These are phyloP conservation scores for Drosophila fungiperda DNA, from an alignment of 2,888 invertebrate genomes.

Conservation along the genomic window DNA sequence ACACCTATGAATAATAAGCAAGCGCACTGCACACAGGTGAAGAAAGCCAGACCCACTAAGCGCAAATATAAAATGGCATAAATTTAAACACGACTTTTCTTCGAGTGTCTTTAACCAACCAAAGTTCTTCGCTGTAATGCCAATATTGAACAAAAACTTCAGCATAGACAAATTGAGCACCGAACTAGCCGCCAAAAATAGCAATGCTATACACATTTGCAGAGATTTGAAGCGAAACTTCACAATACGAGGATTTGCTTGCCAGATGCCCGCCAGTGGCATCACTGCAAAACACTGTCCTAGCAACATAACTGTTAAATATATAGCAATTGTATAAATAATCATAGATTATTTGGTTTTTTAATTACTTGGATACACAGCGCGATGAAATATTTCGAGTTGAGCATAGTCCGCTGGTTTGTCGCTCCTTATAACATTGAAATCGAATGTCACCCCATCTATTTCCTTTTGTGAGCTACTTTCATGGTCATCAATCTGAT, in stretches of 20 bases:
- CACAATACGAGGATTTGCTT: conserved; percentile 81
- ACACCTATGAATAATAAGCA: conserved; percentile 79
- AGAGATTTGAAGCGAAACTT: conserved; percentile 76
- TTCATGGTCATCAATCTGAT: conserved; percentile 1
- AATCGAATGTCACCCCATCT: conserved; percentile 24
- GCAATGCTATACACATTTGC: conserved; percentile 62
- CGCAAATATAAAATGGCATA: background rate
- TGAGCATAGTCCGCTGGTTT: conserved; percentile 41
- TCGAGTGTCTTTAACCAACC: conserved; percentile 60
- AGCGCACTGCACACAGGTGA: conserved; percentile 70
- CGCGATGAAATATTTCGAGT: conserved; percentile 85
- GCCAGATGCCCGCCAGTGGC: conserved; percentile 86
- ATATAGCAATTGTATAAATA: background rate
- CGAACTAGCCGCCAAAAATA: conserved; percentile 63
- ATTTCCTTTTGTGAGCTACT: conserved; percentile 14
- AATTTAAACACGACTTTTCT: background rate
- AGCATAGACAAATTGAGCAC: conserved; percentile 60
- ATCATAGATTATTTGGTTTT: background rate
- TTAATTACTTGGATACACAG: conserved; percentile 84
- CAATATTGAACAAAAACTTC: conserved; percentile 67
- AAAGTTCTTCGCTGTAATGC: conserved; percentile 83
- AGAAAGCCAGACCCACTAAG: conserved; percentile 82
- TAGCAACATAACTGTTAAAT: conserved; percentile 84
- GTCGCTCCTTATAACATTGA: conserved; percentile 32
- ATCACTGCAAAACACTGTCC: conserved; percentile 86